Evolutionary conservation across 2,113 vertebrate species (phyloP).

Genomic region (Tauraco erythrolophus): DNA sequence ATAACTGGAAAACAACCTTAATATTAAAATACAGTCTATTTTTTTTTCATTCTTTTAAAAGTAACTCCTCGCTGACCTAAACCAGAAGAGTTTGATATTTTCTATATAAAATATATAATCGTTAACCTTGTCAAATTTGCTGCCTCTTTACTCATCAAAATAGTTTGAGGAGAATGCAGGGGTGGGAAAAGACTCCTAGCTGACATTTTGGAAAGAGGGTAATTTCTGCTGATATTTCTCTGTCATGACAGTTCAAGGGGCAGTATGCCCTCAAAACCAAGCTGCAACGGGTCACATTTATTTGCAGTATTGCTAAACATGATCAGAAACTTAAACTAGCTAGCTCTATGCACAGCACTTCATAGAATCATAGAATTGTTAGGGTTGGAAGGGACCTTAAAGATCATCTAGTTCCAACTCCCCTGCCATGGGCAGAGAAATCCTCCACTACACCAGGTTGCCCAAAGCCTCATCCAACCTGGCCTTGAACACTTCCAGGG

Average conservation of each 20-base stretch:
- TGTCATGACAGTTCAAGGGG: background rate
- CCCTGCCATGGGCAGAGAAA: too few relatives aligned
- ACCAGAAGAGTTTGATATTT: background rate
- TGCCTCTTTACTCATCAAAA: background rate
- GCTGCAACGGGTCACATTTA: fast-evolving
- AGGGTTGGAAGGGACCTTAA: too few relatives aligned
- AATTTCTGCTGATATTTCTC: background rate
- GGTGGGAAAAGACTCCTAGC: background rate
- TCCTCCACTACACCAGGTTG: too few relatives aligned
- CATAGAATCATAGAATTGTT: too few relatives aligned
- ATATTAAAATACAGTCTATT: background rate
- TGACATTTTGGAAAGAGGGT: background rate
- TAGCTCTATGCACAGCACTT: background rate
- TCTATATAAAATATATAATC: background rate
- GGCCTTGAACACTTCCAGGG: too few relatives aligned
- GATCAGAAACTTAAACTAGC: background rate
- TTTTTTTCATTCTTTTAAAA: background rate
- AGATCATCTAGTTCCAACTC: too few relatives aligned
- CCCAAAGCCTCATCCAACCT: too few relatives aligned
- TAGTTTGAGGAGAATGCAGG: background rate
- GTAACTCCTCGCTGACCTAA: background rate
- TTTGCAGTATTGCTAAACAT: background rate
- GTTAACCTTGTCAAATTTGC: background rate
- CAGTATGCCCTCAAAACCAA: background rate
- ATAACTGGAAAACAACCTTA: background rate